These are phyloP conservation scores for Alexandromys fortis DNA, from an alignment of 2,113 vertebrate species.

Conservation along the genomic window DNA sequence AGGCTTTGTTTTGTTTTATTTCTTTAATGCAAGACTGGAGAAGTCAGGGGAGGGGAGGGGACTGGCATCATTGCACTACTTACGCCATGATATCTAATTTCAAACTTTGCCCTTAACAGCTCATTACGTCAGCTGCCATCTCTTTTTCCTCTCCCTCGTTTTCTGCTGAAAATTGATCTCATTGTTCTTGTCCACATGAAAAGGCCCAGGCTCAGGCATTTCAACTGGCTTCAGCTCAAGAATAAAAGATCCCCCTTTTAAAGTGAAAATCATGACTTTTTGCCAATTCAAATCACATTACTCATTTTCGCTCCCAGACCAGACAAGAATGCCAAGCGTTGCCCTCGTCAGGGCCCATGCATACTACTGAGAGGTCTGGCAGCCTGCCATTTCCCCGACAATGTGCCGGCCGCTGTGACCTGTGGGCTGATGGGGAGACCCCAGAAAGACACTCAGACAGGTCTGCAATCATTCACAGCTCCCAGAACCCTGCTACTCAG, in stretches of 20 bases:
- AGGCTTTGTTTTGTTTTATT: slow-evolving; percentile 76
- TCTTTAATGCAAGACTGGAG: slow-evolving; percentile 56
- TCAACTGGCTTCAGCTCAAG: slow-evolving; percentile 66
- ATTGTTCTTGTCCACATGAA: slow-evolving; percentile 74
- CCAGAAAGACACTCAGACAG: neutral
- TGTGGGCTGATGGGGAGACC: neutral
- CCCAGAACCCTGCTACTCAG: neutral
- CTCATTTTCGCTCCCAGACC: slow-evolving; percentile 4
- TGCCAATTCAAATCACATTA: slow-evolving; percentile 70
- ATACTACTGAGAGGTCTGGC: neutral
- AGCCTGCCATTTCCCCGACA: neutral
- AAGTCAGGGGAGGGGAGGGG: neutral
- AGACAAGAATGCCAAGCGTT: neutral
- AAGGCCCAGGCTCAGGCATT: slow-evolving; percentile 64
- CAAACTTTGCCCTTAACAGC: slow-evolving; percentile 74
- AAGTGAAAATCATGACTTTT: slow-evolving; percentile 72
- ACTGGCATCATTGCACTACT: slow-evolving; percentile 68
- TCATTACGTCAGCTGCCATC: slow-evolving; percentile 71
- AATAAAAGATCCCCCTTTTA: slow-evolving; percentile 72
- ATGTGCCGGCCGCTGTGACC: neutral
- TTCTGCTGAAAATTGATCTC: slow-evolving; percentile 74
- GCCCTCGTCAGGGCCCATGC: rapidly evolving
- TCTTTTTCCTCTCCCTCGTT: slow-evolving; percentile 64
- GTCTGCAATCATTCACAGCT: neutral
- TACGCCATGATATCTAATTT: slow-evolving; percentile 80